Base-by-base conservation (phyloP, 2,888 invertebrate species). In the Aspidiotus rigidus region DNA sequence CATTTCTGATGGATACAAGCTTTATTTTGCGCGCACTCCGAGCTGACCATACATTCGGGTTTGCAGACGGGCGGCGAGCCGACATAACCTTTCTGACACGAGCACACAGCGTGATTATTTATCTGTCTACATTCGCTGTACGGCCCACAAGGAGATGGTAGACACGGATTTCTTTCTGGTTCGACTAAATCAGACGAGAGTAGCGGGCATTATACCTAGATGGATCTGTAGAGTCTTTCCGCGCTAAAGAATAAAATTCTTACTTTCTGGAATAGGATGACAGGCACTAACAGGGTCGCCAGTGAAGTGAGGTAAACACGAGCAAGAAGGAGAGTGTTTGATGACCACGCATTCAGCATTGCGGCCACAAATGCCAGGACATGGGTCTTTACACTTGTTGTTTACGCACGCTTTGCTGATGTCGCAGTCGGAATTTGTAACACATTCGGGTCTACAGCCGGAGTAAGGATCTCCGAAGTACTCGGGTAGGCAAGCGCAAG, bases 401-500 rank as follows among this genome's bases (percentile, higher is more conserved):
- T 89, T 89, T 39, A 88, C 81, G 76, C 93, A 94, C 64, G 92
- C 88, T 75, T 83, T 87, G 74, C 85, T 84, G 72, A 84, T 83
- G 44, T 85, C 80, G 75, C 92, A 93, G 75, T 92, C 92, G 40
- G 87, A 86, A 76, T 92, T 92, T 63, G 85, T 86, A 6, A 90
- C 87, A 77, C 92, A 92, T 80, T 92, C 91, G 6, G 91, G 91
- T 73, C 89, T 83, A 77, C 92, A 93, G 71, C 89, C 88, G 1
- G 86, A 85, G 76, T 91, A 90, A 0, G 93, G 93, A 79, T 93
- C 91, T 53, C 93, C 93, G 74, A 86, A 87, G 77, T 90, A 92
- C 76, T 89, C 89, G 11, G 87, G 84, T 69, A 88, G 78, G 76
- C 93, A 93, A 13, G 85, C 83, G 76, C 93, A 93, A 16, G 91